Conservation (phyloP, 2,888 invertebrate genomes). For the Ennomos quercinarius region DNA sequence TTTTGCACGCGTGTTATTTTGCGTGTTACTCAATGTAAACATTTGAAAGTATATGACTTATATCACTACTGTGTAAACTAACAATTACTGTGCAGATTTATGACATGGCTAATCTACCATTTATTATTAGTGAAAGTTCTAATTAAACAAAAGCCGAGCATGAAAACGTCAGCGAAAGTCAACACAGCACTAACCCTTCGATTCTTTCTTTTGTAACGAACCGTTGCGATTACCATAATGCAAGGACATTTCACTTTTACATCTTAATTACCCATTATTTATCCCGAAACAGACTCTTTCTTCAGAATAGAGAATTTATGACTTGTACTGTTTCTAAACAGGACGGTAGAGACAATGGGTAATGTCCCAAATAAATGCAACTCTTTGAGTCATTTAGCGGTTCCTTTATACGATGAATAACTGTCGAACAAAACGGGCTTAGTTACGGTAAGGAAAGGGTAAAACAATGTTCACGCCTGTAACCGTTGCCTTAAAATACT, state of each 20-base stretch:
- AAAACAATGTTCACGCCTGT: constrained; percentile 57
- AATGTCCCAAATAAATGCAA: constrained; percentile 76
- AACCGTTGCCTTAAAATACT: constrained; percentile 41
- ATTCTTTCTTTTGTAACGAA: constrained; percentile 51
- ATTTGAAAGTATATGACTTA: too few species aligned
- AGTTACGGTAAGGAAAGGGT: constrained; percentile 77
- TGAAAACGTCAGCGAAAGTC: constrained; percentile 73
- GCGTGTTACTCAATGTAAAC: too few species aligned
- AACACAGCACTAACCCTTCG: constrained; percentile 51
- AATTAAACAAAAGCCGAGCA: constrained; percentile 32
- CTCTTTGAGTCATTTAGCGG: constrained; percentile 74
- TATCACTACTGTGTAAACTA: too few species aligned
- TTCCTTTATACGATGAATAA: constrained; percentile 66
- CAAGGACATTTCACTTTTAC: constrained; percentile 80
- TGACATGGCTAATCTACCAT: too few species aligned
- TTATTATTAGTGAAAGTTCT: neutral
- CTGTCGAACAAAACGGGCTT: constrained; percentile 67
- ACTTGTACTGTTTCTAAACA: constrained; percentile 61
- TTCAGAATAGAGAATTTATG: constrained; percentile 71
- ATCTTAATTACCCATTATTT: constrained; percentile 76
- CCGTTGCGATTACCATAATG: constrained; percentile 68
- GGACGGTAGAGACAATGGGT: constrained; percentile 54
- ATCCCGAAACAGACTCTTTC: constrained; percentile 63
- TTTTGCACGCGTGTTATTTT: too few species aligned
- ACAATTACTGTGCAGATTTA: too few species aligned